Evolutionary conservation across 92 coral and sea anemone genomes (phyloP), one percentile per base, ranked within the genome.

Genomic region (Palythoa grandis): DNA sequence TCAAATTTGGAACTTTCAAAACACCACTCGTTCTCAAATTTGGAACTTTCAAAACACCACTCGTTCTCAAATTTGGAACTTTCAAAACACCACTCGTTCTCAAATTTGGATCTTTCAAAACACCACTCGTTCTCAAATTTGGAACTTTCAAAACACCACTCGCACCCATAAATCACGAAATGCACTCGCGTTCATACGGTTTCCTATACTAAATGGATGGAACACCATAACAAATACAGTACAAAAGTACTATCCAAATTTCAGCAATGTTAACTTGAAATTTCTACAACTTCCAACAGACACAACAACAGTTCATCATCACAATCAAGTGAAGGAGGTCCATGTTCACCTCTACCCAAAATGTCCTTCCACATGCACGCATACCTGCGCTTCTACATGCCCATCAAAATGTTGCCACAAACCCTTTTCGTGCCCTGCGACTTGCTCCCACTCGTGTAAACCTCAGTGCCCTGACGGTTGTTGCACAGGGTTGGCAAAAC

Each of bases 391-490:
- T 12, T 78, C 88, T 35, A 69, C 89, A 48, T 96, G 98, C 58
- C 98, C 98, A 38, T 86, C 87, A 25, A 89, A 87, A 20, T 94
- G 98, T 70, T 94, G 98, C 47, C 85, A 80, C 4, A 63, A 63
- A 63, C 2, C 89, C 52, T 67, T 35, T 68, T 67, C 93, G n/a
- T 91, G 93, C 16, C 94, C 92, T 39, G 48, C 87, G 52, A 77
- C 52, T 37, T 93, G 96, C 78, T 54, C 76, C 67, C 93, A 89
- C 48, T 82, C 88, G 65, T 93, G 96, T 84, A 66, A 75, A 66
- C 92, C 96, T 69, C 72, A 82, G 38, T 93, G 96, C 63, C 94
- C 96, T 39, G 87, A 91, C 35, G 91, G 89, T 24, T 93, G 96
- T 71, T 93, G 96, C 61, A 77, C 67, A 25, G 74, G 74, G n/a